Evolutionary conservation across 2,113 vertebrate species (phyloP).

Genomic region (Chaenogobius annularis): DNA sequence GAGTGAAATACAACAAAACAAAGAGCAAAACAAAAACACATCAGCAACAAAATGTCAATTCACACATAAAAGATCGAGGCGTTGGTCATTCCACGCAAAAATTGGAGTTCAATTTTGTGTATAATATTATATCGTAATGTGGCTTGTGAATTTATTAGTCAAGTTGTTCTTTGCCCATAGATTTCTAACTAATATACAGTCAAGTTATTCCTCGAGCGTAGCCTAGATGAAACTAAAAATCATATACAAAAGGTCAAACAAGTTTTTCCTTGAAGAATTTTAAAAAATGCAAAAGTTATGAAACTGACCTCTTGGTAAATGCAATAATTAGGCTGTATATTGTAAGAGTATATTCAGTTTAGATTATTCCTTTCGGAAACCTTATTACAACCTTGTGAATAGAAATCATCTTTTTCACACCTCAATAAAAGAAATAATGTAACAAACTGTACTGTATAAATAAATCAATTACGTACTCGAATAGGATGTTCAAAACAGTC

Average conservation of each 20-base stretch:
- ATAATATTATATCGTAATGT: too few relatives aligned
- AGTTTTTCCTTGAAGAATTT: neutral
- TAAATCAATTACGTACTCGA: constrained; percentile 73
- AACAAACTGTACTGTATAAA: constrained; percentile 11
- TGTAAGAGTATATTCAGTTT: neutral
- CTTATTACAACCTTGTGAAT: neutral
- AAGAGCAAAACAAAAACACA: too few relatives aligned
- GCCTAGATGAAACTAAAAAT: neutral
- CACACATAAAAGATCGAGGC: too few relatives aligned
- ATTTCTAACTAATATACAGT: too few relatives aligned
- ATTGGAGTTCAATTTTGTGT: too few relatives aligned
- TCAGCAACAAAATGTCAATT: too few relatives aligned
- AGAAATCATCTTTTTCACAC: neutral
- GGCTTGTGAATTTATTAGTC: too few relatives aligned
- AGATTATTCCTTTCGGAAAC: neutral
- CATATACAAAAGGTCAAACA: neutral
- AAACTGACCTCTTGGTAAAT: neutral
- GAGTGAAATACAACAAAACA: too few relatives aligned
- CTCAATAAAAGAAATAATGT: neutral
- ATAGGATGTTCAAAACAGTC: constrained; percentile 77
- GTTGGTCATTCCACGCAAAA: too few relatives aligned
- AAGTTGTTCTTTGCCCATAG: too few relatives aligned
- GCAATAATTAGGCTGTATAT: neutral
- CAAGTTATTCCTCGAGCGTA: too few relatives aligned
- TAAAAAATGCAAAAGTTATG: neutral